Conservation (phyloP, 2,888 invertebrate species). For the Cryptocephalus moraei region DNA sequence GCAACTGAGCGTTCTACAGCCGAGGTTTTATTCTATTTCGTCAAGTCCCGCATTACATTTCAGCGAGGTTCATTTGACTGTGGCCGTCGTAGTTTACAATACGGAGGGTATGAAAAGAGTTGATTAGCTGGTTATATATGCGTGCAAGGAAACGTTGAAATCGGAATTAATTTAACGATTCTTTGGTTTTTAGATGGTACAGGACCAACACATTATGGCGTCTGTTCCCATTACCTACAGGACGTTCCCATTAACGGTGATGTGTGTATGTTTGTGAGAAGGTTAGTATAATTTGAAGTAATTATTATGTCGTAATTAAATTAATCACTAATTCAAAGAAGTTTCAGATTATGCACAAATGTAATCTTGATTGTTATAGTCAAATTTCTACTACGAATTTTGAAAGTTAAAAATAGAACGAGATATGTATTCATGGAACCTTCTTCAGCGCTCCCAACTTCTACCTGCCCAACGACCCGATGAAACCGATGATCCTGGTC, state of each 20-base stretch:
- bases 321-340: too few relatives aligned
- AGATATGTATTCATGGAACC: too few relatives aligned
- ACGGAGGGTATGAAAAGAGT: conserved; percentile 54
- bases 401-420: too few relatives aligned
- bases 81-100: conserved; percentile 81
- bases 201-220: conserved; percentile 80
- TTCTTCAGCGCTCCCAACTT: conserved; percentile 73
- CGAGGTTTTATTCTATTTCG: conserved; percentile 90
- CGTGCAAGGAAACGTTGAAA: too few relatives aligned
- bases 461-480: conserved; percentile 67
- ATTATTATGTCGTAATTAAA: too few relatives aligned
- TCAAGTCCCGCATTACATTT: conserved; percentile 71
- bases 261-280: conserved; percentile 70
- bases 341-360: too few relatives aligned
- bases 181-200: conserved; percentile 54
- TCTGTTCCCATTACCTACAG: conserved; percentile 87
- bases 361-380: too few relatives aligned
- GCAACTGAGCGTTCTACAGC: conserved; percentile 76
- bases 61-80: conserved; percentile 79
- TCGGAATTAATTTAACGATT: background rate
- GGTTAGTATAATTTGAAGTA: conserved; percentile 40
- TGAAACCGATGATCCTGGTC: conserved; percentile 74
- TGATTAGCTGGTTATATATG: too few relatives aligned
- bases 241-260: conserved; percentile 60
- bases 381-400: background rate